Evolutionary conservation across 2,113 vertebrate genomes (phyloP).

Genomic region (Bubo blakistoni): DNA sequence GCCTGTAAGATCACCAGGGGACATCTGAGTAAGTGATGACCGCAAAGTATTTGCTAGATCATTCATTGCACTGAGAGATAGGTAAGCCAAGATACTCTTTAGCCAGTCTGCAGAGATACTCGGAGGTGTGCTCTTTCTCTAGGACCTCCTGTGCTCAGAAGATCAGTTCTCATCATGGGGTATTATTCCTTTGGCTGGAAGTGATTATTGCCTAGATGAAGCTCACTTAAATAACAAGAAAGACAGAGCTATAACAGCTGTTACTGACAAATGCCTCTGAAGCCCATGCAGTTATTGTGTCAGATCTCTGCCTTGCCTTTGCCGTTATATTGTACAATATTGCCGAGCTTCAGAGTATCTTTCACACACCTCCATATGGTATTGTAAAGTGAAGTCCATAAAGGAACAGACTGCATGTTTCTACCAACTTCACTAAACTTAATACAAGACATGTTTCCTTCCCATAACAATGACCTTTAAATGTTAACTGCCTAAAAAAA

Average conservation of each 20-base stretch:
- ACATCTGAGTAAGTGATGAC: neutral
- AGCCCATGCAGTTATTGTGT: neutral
- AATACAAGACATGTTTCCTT: conserved; percentile 26
- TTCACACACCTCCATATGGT: neutral
- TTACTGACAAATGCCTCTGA: conserved; percentile 24
- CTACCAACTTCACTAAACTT: conserved; percentile 9
- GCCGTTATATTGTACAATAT: neutral
- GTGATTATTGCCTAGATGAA: conserved; percentile 18
- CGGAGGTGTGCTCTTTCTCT: neutral
- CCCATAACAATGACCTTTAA: conserved; percentile 48
- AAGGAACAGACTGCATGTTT: neutral
- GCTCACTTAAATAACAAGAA: neutral
- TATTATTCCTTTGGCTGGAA: neutral
- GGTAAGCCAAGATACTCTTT: neutral
- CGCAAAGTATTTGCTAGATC: neutral
- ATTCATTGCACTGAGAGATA: neutral
- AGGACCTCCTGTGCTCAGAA: neutral
- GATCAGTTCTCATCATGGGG: neutral
- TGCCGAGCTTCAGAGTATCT: neutral
- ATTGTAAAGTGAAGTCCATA: conserved; percentile 5
- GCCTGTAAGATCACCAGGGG: neutral
- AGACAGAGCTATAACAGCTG: neutral
- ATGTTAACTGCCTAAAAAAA: conserved; percentile 61
- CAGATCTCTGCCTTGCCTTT: conserved; percentile 26
- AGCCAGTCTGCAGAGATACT: neutral